Evolutionary conservation across 2,888 invertebrate genomes (phyloP).

Genomic region (Dendrolimus pini): DNA sequence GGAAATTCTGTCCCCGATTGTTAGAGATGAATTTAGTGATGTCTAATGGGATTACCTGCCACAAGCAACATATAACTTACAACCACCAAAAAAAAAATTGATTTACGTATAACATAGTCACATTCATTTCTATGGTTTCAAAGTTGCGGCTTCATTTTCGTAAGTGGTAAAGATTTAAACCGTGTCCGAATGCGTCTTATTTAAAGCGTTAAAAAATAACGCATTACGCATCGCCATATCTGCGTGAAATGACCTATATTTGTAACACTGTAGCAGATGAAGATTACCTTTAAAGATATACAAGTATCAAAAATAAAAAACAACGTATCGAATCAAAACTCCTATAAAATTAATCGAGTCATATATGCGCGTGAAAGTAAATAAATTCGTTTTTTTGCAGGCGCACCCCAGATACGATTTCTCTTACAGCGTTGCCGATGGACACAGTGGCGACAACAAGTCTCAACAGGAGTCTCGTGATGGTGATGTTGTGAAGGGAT

Average conservation of each 20-base stretch:
- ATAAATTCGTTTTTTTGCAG: conserved; percentile 18
- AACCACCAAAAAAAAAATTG: too few species aligned
- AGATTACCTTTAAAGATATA: background rate
- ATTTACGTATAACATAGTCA: too few species aligned
- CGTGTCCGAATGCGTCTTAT: too few species aligned
- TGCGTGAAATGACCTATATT: background rate
- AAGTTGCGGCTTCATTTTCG: too few species aligned
- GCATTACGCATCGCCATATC: too few species aligned
- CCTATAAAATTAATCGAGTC: background rate
- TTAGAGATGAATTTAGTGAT: too few species aligned
- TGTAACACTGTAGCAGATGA: background rate
- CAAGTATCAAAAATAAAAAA: background rate
- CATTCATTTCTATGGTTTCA: too few species aligned
- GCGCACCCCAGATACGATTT: conserved; percentile 64
- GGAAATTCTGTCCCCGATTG: too few species aligned
- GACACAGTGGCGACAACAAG: conserved; percentile 67
- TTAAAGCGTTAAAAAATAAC: background rate
- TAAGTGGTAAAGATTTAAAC: too few species aligned
- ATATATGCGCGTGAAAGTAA: too few species aligned
- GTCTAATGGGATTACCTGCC: too few species aligned
- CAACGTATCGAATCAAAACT: background rate
- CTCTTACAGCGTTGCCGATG: conserved; percentile 61
- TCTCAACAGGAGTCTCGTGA: conserved; percentile 61
- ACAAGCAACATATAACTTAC: too few species aligned
- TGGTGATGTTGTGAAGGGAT: conserved; percentile 74